phyloP scores from a whole-genome alignment of 2,888 invertebrate genomes.

The Lasioglossum zephyrum region DNA sequence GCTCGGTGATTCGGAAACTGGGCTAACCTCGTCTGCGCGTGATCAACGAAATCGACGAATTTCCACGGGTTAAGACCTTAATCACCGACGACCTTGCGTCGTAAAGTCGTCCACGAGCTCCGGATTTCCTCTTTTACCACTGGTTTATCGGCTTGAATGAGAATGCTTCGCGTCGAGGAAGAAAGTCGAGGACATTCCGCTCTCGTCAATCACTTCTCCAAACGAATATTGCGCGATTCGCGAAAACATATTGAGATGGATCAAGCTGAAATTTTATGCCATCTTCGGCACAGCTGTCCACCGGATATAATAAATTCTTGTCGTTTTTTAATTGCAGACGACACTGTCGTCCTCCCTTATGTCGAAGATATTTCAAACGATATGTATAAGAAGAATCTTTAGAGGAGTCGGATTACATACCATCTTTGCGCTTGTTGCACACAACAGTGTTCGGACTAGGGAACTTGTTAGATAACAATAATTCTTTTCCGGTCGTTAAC shows the following conservation, averaged over 20 bases:
- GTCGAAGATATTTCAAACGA: too few species aligned
- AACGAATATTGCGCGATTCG: background rate
- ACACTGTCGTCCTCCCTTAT: too few species aligned
- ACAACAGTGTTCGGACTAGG: too few species aligned
- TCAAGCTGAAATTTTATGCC: background rate
- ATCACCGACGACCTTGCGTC: conserved; percentile 51
- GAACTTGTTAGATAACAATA: background rate
- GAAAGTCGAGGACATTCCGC: background rate
- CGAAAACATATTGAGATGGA: background rate
- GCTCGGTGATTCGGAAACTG: conserved; percentile 61
- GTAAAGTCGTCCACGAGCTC: conserved; percentile 36
- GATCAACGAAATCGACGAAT: conserved; percentile 55
- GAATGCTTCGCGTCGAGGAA: background rate
- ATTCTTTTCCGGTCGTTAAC: background rate
- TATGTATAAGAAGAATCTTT: too few species aligned
- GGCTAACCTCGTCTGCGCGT: conserved; percentile 51
- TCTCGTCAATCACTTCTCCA: background rate
- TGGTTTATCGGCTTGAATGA: conserved; percentile 31
- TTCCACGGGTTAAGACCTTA: conserved; percentile 54
- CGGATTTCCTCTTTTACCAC: conserved; percentile 24
- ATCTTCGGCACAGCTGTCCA: background rate
- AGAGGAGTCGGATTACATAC: too few species aligned
- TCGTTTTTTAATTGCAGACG: too few species aligned
- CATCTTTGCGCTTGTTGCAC: too few species aligned
- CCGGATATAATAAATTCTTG: background rate